These are phyloP conservation scores for Leuctra nigra DNA, from an alignment of 2,888 invertebrate species.

Conservation along the genomic window DNA sequence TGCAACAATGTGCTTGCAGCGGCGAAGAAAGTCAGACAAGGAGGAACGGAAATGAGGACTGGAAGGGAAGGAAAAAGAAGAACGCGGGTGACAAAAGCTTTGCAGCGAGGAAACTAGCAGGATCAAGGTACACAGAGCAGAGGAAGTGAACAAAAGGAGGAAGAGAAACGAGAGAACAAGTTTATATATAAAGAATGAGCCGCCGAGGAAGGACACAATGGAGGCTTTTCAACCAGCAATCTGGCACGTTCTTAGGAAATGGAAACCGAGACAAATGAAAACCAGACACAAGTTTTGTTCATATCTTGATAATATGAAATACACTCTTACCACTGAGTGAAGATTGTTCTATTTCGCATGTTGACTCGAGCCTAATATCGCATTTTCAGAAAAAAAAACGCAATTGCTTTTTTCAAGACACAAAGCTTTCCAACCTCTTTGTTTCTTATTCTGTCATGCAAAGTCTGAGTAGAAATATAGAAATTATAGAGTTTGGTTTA, in stretches of 20 bases:
- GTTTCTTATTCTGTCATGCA: no score
- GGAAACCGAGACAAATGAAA: no score
- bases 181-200: constrained; percentile 19
- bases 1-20: constrained; percentile 10
- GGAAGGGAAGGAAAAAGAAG: constrained; percentile 6
- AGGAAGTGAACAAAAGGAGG: constrained; percentile 12
- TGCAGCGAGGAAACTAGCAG: constrained; percentile 11
- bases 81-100: constrained; percentile 17
- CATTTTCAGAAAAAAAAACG: no score
- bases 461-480: no score
- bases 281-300: no score
- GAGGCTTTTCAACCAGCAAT: constrained; percentile 15
- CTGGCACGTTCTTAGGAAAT: constrained; percentile 15
- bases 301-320: no score
- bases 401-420: no score
- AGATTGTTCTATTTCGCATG: no score
- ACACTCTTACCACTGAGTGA: no score
- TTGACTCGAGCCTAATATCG: no score
- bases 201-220: constrained; percentile 17
- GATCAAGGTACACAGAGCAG: constrained; percentile 14
- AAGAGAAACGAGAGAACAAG: constrained; percentile 10
- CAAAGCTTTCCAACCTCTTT: no score
- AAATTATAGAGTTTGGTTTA: no score
- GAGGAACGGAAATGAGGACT: constrained; percentile 15
- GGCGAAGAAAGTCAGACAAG: constrained; percentile 7